phyloP scores from a whole-genome alignment of 2,888 invertebrate species.

The Epistrophe eligans region DNA sequence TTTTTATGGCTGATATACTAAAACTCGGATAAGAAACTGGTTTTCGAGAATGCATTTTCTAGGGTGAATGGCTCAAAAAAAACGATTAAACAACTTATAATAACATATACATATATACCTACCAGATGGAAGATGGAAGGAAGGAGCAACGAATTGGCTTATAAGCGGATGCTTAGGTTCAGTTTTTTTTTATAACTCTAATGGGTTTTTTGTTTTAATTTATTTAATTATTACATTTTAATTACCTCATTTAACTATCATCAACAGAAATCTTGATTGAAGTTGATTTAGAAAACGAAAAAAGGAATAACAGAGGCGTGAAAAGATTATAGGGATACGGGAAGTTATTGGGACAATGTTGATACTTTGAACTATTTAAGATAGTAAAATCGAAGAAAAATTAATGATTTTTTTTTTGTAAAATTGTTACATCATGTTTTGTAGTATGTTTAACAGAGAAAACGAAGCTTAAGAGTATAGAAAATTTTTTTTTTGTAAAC shows the following conservation, averaged over 20 bases:
- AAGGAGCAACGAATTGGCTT: constrained; percentile 24
- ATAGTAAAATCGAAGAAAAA: constrained; percentile 24
- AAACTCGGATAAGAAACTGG: constrained; percentile 50
- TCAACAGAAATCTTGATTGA: constrained; percentile 36
- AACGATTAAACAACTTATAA: constrained; percentile 22
- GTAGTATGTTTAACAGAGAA: not conserved
- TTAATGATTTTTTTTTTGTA: not conserved
- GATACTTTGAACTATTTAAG: constrained; percentile 24
- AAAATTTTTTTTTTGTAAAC: not conserved
- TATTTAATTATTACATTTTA: constrained; percentile 50
- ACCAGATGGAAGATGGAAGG: not conserved
- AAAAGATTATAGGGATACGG: constrained; percentile 33
- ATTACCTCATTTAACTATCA: constrained; percentile 46
- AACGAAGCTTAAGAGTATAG: not conserved
- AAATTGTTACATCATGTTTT: not conserved
- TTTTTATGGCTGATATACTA: constrained; percentile 47
- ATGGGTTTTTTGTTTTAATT: constrained; percentile 33
- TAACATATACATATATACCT: not conserved
- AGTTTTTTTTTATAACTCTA: constrained; percentile 30
- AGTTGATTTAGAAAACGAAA: constrained; percentile 1
- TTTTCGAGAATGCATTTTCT: constrained; percentile 43
- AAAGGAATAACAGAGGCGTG: constrained; percentile 33
- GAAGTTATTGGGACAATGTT: constrained; percentile 10
- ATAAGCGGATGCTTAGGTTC: constrained; percentile 44
- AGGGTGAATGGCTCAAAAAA: constrained; percentile 25